phyloP scores from a whole-genome alignment of 1,140 invertebrate species.

The Ephestia elutella region DNA sequence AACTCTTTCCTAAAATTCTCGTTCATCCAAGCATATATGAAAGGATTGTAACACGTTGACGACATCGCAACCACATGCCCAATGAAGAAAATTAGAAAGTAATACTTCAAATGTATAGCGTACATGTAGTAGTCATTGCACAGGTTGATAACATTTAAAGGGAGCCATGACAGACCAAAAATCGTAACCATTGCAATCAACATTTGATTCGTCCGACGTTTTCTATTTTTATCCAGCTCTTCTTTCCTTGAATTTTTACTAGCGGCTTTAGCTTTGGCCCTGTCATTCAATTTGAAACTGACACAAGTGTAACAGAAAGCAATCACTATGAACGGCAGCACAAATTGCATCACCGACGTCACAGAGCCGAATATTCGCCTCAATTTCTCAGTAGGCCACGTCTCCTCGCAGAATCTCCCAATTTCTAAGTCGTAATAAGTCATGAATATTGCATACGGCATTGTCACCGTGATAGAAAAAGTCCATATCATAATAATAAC shows the following conservation, averaged over 20 bases:
- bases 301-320: constrained; percentile 96
- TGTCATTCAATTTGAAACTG: constrained; percentile 88
- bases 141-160: constrained; percentile 94
- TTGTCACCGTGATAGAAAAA: constrained; percentile 88
- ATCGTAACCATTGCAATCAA: constrained; percentile 97
- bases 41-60: constrained; percentile 97
- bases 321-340: constrained; percentile 95
- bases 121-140: constrained; percentile 87
- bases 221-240: constrained; percentile 82
- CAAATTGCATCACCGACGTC: constrained; percentile 93
- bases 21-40: constrained; percentile 96
- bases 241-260: constrained; percentile 83
- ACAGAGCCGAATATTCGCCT: constrained; percentile 88
- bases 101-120: constrained; percentile 85
- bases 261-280: constrained; percentile 84
- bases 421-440: constrained; percentile 58
- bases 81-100: constrained; percentile 89
- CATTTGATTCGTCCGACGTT: constrained; percentile 92
- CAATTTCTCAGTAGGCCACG: constrained; percentile 88
- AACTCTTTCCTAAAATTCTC: constrained; percentile 99
- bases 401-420: constrained; percentile 87
- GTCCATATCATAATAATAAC: constrained; percentile 95
- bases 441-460: constrained; percentile 96
- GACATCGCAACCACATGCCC: constrained; percentile 96
- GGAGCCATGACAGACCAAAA: constrained; percentile 96